Evolutionary conservation across 2,888 invertebrate species (phyloP), one percentile per base, ranked within the genome.

Genomic region (Catocala fraxini): DNA sequence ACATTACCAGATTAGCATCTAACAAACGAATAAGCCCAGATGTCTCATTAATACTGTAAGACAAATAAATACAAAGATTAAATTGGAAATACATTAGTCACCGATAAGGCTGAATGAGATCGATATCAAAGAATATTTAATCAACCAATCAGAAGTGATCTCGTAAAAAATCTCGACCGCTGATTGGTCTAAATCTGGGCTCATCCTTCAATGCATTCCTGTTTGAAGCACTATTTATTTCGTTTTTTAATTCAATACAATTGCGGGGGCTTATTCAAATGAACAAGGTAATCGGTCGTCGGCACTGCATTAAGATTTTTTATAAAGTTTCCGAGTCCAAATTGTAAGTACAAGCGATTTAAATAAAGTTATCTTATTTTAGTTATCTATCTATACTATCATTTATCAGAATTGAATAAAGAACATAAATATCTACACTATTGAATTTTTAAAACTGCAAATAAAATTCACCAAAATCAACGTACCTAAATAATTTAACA

Each of bases 251-350:
- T 81, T 80, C 75, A 76, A 73, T 78, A 77, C 80, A 83, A 86
- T 87, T 83, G 84, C 80, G 71, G 81, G 78, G 83, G 84, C 79
- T 88, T 89, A 89, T 88, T 87, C 83, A 88, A 89, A 89, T 89
- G 83, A 82, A 81, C 62, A 60, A 54, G 71, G 79, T 85, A 87
- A 89, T 88, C 89, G 86, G 86, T 82, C 87, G 82, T 72, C 80
- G 86, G 79, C 86, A 82, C 80, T 72, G 79, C 71, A 82, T 86
- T 85, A 83, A 83, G 74, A 79, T 74, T 77, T 79, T 81, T 82
- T 79, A 77, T 76, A 69, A 65, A 34, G 51, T 60, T 68, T 59
- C 63, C 54, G 53, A 65, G 61, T 62, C 48, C 63, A 83, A 85
- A 77, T 61, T 62, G 75, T 51, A 59, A 72, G 70, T 60, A 52